Conservation (phyloP, 2,888 invertebrate species). For the Zeuzera pyrina region DNA sequence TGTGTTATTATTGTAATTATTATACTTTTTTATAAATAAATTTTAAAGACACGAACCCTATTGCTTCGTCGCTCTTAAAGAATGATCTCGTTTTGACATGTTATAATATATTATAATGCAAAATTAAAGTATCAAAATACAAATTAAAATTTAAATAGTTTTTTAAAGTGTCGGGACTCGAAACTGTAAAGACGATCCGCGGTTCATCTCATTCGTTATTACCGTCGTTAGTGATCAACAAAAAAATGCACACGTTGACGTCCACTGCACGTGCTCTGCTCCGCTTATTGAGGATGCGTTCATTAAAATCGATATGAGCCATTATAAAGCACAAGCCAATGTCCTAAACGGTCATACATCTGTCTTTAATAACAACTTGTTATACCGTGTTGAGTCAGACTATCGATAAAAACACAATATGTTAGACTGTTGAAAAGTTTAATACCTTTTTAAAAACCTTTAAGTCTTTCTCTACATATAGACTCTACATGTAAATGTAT, state of each 20-base stretch:
- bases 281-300: slow-evolving; percentile 14
- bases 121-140: slow-evolving; percentile 6
- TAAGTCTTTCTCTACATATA: no score
- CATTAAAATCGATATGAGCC: slow-evolving; percentile 18
- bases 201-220: slow-evolving; percentile 17
- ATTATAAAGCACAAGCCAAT: slow-evolving; percentile 14
- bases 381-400: no score
- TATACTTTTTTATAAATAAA: no score
- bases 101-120: slow-evolving; percentile 3
- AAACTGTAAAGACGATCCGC: slow-evolving; percentile 18
- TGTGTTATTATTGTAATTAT: no score
- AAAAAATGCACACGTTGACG: no score
- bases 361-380: slow-evolving; percentile 12
- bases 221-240: slow-evolving; percentile 8
- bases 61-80: slow-evolving; percentile 2
- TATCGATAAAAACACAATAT: no score
- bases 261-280: slow-evolving; percentile 22
- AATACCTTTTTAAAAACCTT: no score
- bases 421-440: no score
- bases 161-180: slow-evolving; percentile 22
- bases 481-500: no score
- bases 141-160: slow-evolving; percentile 13
- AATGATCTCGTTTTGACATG: slow-evolving; percentile 6
- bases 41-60: no score
- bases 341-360: slow-evolving; percentile 19